A percentile compares a stretch with the other conserved stretches of the same genome.
phyloP scores from a whole-genome alignment of 2,113 vertebrate genomes.

The Corynorhinus townsendii region DNA sequence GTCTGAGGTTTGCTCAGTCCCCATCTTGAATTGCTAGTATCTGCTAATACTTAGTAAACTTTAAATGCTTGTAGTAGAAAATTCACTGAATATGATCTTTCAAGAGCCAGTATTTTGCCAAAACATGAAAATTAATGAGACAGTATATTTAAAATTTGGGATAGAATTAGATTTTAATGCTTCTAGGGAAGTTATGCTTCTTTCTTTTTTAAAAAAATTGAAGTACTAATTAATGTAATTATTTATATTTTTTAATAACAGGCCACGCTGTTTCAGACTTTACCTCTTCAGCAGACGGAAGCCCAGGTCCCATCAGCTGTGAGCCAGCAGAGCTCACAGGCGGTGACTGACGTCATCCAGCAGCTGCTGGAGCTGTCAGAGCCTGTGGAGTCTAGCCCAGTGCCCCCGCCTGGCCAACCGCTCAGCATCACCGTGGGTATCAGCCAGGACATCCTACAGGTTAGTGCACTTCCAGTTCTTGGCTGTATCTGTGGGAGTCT shows the following conservation, averaged over 20 bases:
- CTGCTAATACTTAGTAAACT: background rate
- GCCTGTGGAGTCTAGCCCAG: constrained; percentile 89
- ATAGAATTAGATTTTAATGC: background rate
- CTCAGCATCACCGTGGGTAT: constrained; percentile 91
- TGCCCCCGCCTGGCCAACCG: constrained; percentile 84
- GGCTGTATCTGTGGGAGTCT: accelerated
- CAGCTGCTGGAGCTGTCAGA: constrained; percentile 96
- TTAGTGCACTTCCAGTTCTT: constrained; percentile 56
- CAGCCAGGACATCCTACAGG: constrained; percentile 98
- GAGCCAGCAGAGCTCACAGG: constrained; percentile 85
- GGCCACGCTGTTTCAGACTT: constrained; percentile 80
- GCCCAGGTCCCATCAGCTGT: constrained; percentile 73
- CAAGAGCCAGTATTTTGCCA: background rate
- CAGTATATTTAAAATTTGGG: background rate
- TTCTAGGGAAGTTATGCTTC: background rate
- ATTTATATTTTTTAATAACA: constrained; percentile 30
- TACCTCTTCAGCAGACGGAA: constrained; percentile 80
- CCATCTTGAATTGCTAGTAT: background rate
- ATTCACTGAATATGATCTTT: background rate
- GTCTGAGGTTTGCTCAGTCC: background rate
- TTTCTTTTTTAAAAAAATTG: background rate
- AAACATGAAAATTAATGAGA: background rate
- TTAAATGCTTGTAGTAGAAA: background rate
- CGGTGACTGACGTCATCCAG: constrained; percentile 96
- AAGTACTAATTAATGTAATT: background rate